Base-by-base conservation (phyloP, 2,888 invertebrate genomes). In the Melanchra persicariae region DNA sequence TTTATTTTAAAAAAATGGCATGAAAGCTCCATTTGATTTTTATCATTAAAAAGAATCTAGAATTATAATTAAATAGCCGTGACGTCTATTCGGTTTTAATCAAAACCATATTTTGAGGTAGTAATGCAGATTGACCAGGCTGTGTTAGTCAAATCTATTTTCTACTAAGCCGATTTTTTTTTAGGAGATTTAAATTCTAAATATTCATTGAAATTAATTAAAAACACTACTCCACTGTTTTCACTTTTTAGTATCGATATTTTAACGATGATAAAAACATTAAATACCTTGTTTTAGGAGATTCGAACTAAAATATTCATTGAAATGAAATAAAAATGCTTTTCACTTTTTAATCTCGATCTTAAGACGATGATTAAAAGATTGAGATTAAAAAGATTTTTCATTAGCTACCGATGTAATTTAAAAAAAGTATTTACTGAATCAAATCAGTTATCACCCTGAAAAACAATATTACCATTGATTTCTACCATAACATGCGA, bases 291-390 rank as follows among this genome's bases (percentile, higher is more conserved):
- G n/a, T 55, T 37, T 22, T 26, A 62, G 19, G 8, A 74, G 19
- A 40, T 9, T n/a, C 12, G 37, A 24, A 24, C 47, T 47, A 5
- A 54, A 74, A 47, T 47, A 75, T 65, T 37, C 2, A n/a, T 47
- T 54, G 12, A 17, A 24, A 17, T 64, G 30, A 30, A 65, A 37
- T 40, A 17, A 54, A 62, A 26, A 7, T 7, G 0, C 15, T 12
- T 74, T 71, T 74, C 65, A 54, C 74, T 54, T 64, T 40, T 64
- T 26, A 1, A 10, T 52, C 12, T 24, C 15, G n/a, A 17, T 51
- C 4, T 43, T 6, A 6, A 0, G 9, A 30, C 49, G n/a, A 30
- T 40, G 22, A 24, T 57, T 17, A 30, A 58, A 49, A 2, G n/a
- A n/a, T n/a, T n/a, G n/a, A n/a, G n/a, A n/a, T n/a, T n/a, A n/a